Evolutionary conservation across 2,113 vertebrate species (phyloP).

Genomic region (Mustelus asterias): DNA sequence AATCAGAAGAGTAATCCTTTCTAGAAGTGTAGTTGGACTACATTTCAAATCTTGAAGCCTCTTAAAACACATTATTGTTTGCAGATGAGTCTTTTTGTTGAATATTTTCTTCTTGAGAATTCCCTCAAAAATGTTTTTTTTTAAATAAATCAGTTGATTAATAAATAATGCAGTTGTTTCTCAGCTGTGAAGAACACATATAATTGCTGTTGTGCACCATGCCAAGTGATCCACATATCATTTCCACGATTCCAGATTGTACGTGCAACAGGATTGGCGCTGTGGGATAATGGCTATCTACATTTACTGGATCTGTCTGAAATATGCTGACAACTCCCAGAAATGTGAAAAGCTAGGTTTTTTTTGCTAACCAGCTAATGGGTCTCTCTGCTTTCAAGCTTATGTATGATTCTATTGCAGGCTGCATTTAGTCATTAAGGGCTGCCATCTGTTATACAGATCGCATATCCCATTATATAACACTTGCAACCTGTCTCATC

Average conservation of each 20-base stretch:
- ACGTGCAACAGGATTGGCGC: background rate
- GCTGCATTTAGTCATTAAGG: background rate
- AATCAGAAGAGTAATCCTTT: background rate
- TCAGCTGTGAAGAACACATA: background rate
- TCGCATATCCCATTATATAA: background rate
- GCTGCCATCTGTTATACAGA: constrained; percentile 1
- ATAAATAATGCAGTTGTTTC: background rate
- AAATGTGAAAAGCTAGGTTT: background rate
- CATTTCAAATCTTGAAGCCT: background rate
- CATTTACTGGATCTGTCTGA: background rate
- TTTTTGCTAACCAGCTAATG: background rate
- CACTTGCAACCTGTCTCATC: background rate
- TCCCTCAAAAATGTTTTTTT: background rate
- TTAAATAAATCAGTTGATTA: background rate
- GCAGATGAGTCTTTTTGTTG: background rate
- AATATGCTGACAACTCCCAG: background rate
- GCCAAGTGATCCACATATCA: background rate
- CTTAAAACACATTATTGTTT: background rate
- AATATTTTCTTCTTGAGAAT: background rate
- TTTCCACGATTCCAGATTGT: background rate
- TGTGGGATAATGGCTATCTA: background rate
- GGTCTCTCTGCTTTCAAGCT: background rate
- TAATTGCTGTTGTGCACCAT: background rate
- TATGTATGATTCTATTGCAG: background rate
- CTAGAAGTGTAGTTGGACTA: background rate